A percentile compares a stretch with the other conserved stretches of the same genome.
phyloP scores from a whole-genome alignment of 2,113 vertebrate genomes.

The Chamaea fasciata region DNA sequence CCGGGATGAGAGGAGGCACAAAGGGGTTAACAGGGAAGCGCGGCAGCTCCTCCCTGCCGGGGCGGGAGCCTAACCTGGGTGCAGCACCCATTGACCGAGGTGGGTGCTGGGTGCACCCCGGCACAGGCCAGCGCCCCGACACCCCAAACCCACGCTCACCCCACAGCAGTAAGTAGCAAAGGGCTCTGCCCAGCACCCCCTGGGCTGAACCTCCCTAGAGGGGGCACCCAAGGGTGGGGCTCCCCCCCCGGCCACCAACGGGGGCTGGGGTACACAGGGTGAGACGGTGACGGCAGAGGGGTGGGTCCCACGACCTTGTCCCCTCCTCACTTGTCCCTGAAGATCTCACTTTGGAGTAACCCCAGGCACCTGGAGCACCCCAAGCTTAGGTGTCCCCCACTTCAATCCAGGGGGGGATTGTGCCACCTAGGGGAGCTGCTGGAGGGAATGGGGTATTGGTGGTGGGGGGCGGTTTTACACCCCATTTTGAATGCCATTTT shows the following conservation, averaged over 20 bases:
- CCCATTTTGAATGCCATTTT: background rate
- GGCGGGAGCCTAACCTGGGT: conserved; percentile 47
- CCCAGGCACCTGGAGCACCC: background rate
- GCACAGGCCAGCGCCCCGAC: background rate
- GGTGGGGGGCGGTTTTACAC: background rate
- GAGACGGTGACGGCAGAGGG: background rate
- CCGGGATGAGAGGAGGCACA: background rate
- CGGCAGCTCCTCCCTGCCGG: background rate
- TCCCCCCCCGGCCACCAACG: rapidly evolving
- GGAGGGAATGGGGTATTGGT: background rate
- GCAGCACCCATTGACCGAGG: background rate
- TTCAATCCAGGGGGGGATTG: background rate
- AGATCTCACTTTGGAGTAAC: background rate
- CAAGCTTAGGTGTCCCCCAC: rapidly evolving
- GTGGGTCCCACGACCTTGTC: background rate
- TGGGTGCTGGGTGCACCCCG: background rate
- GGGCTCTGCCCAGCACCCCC: background rate
- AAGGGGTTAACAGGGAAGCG: conserved; percentile 20
- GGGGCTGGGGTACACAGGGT: rapidly evolving
- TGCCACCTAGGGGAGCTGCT: rapidly evolving
- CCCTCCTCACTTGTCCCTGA: background rate
- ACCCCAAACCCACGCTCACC: background rate
- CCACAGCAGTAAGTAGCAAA: background rate
- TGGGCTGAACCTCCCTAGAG: background rate
- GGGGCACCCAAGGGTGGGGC: background rate